Conservation (phyloP, 2,797 vertebrate species). For the Enteromius thamalakanensis region DNA sequence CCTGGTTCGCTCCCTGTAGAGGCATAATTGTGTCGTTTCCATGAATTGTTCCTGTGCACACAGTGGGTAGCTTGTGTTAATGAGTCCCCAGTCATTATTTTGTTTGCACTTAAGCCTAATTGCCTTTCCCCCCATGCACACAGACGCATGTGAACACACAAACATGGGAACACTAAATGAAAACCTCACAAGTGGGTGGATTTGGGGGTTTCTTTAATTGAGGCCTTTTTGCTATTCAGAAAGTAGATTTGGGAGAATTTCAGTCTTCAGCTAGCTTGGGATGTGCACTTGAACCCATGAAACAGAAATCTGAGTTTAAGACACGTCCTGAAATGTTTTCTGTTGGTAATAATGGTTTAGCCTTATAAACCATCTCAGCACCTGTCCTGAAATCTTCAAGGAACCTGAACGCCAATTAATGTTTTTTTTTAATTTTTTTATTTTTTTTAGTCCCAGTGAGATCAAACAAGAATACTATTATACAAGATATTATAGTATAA, state of each 20-base stretch:
- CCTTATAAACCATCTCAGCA: not conserved
- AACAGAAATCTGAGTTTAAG: not conserved
- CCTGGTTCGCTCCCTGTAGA: conserved; percentile 39
- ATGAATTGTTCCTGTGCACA: conserved; percentile 47
- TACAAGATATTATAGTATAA: not conserved
- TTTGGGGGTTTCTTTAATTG: conserved; percentile 23
- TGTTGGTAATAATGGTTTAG: not conserved
- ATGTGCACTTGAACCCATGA: not conserved
- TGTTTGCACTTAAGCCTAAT: conserved; percentile 48
- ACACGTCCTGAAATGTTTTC: not conserved
- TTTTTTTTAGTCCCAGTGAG: not conserved
- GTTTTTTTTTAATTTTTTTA: not conserved
- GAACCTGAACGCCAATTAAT: not conserved
- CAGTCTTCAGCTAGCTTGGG: not conserved
- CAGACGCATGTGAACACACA: conserved; percentile 44
- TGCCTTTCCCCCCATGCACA: conserved; percentile 38
- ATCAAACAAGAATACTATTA: not conserved
- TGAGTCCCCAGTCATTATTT: conserved; percentile 59
- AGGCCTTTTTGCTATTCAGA: conserved; percentile 16
- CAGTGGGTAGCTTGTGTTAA: conserved; percentile 54
- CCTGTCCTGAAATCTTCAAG: not conserved
- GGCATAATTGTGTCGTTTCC: conserved; percentile 54
- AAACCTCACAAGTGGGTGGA: conserved; percentile 3
- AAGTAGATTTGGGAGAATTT: not conserved
- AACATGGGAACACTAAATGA: conserved; percentile 47